phyloP scores from a whole-genome alignment of 2,113 vertebrate species.

The Paramormyrops kingsleyae region DNA sequence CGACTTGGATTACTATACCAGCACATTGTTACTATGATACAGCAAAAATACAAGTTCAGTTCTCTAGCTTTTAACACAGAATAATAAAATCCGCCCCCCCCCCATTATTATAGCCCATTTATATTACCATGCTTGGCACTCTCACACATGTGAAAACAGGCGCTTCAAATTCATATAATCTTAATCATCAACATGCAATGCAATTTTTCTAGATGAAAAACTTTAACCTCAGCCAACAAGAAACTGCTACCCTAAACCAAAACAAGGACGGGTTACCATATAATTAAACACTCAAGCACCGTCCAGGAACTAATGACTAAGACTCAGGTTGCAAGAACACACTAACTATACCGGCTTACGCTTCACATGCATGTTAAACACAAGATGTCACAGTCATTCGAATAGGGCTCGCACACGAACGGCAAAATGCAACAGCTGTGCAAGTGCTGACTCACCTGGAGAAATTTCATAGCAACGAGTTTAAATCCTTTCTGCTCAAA shows the following conservation, averaged over 20 bases:
- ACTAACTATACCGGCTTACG: neutral
- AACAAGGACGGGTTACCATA: neutral
- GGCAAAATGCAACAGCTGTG: neutral
- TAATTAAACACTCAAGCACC: neutral
- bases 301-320: neutral
- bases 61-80: neutral
- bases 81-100: neutral
- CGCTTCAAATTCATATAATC: neutral
- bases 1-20: neutral
- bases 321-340: neutral
- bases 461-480: constrained; percentile 72
- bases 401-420: neutral
- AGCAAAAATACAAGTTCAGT: neutral
- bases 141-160: neutral
- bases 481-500: constrained; percentile 78
- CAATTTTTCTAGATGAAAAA: neutral
- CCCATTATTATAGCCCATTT: neutral
- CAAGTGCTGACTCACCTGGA: constrained; percentile 51
- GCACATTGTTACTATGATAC: neutral
- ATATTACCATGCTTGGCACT: neutral
- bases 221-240: neutral
- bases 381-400: neutral
- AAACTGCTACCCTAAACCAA: neutral
- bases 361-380: neutral
- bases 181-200: neutral